Conservation (phyloP, 2,113 vertebrate genomes). For the Piprites chloris region DNA sequence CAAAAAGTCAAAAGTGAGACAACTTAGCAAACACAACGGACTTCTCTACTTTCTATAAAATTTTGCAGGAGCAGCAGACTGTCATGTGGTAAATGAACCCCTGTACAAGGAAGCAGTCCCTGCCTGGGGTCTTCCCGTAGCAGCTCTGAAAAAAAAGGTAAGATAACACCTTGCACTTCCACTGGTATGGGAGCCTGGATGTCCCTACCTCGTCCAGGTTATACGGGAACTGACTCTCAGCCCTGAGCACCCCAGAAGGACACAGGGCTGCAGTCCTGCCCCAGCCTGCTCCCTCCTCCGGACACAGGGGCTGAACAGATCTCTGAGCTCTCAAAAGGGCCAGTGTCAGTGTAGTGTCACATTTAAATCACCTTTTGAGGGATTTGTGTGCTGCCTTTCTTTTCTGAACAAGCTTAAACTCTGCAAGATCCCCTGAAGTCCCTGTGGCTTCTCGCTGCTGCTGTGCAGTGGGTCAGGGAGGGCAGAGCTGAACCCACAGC, state of each 20-base stretch:
- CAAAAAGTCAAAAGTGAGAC: background rate
- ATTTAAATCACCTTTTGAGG: background rate
- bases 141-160: background rate
- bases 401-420: background rate
- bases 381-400: background rate
- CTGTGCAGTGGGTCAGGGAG: background rate
- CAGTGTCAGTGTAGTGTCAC: background rate
- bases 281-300: background rate
- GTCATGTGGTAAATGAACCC: background rate
- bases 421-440: background rate
- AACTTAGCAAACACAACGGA: background rate
- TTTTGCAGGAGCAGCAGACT: background rate
- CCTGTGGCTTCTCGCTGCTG: background rate
- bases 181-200: background rate
- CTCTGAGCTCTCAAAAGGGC: background rate
- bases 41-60: background rate
- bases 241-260: fast-evolving
- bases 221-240: background rate
- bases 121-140: background rate
- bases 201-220: background rate
- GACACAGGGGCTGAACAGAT: background rate
- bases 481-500: background rate
- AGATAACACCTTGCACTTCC: background rate
- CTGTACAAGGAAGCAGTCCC: background rate
- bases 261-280: background rate